A percentile compares a stretch with the other conserved stretches of the same genome.
These are phyloP conservation scores for Anseranas semipalmata DNA, from an alignment of 2,113 vertebrate genomes.

Conservation along the genomic window DNA sequence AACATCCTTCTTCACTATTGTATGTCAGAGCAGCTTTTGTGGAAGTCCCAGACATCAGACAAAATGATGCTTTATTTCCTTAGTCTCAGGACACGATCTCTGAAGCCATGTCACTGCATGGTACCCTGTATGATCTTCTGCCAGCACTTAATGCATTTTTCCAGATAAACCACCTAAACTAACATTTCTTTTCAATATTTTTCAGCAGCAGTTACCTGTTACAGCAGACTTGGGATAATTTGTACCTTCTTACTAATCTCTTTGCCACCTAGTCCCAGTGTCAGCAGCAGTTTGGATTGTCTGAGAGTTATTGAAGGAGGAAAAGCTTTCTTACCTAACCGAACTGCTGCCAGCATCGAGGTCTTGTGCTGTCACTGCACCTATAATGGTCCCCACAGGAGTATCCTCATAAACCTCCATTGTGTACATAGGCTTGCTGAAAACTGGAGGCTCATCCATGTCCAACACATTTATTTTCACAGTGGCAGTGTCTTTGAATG, in stretches of 20 bases:
- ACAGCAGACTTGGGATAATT: not conserved
- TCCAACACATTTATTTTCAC: constrained; percentile 96
- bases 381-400: constrained; percentile 91
- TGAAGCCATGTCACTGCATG: not conserved
- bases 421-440: constrained; percentile 89
- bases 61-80: not conserved
- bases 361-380: constrained; percentile 95
- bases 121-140: not conserved
- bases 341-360: constrained; percentile 91
- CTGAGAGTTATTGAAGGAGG: not conserved
- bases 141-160: not conserved
- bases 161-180: not conserved
- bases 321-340: constrained; percentile 82
- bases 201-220: not conserved
- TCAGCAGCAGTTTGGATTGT: not conserved
- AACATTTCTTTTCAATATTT: not conserved
- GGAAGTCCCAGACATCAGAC: not conserved
- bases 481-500: constrained; percentile 96
- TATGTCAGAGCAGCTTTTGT: not conserved
- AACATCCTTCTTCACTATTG: not conserved
- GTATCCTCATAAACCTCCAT: constrained; percentile 99
- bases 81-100: not conserved
- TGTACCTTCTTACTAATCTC: not conserved
- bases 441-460: constrained; percentile 94
- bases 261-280: not conserved